A percentile compares a stretch with the other conserved stretches of the same genome.
Conservation (phyloP, 2,113 vertebrate species). For the Ceyx cyanopectus region DNA sequence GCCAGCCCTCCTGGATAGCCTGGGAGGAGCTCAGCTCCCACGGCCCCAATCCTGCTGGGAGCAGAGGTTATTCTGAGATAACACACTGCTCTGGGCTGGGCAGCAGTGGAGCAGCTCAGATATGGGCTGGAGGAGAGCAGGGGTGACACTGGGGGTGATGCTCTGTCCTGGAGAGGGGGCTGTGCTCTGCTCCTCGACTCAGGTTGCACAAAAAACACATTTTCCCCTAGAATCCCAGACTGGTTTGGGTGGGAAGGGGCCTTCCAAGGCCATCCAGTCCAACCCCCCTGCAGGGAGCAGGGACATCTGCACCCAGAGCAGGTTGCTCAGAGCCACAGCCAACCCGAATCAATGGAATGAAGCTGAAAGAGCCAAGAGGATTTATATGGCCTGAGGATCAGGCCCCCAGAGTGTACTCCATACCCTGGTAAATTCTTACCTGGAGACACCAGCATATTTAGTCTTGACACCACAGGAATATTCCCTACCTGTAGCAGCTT, state of each 20-base stretch:
- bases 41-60: accelerated
- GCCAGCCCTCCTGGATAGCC: neutral
- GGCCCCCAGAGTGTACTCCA: neutral
- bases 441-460: constrained; percentile 53
- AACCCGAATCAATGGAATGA: neutral
- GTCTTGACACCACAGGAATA: constrained; percentile 35
- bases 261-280: neutral
- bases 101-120: accelerated
- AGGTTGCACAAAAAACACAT: neutral
- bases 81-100: neutral
- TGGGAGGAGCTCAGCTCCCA: neutral
- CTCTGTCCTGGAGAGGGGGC: neutral
- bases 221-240: neutral
- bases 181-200: neutral
- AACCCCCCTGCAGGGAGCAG: neutral
- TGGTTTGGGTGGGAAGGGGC: neutral
- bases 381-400: constrained; percentile 16
- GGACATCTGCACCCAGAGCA: neutral
- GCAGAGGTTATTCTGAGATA: neutral
- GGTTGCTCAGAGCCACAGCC: neutral
- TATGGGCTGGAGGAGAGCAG: neutral
- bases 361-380: neutral
- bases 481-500: constrained; percentile 60
- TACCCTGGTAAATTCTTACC: constrained; percentile 36
- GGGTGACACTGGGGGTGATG: accelerated